These are phyloP conservation scores for Drosophila rufa DNA, from an alignment of 1,140 invertebrate species.

Conservation along the genomic window DNA sequence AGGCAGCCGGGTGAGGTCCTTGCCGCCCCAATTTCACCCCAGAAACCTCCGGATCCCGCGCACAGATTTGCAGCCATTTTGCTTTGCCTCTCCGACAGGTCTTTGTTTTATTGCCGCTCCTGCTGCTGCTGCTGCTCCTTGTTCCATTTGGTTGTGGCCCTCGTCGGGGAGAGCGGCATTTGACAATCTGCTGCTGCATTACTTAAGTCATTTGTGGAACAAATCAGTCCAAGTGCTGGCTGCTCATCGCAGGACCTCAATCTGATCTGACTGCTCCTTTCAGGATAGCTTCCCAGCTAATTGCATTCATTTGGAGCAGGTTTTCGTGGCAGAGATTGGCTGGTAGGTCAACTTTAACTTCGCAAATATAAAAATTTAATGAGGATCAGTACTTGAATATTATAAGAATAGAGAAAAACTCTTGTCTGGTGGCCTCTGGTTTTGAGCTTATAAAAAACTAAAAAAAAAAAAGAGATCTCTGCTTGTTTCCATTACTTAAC, in stretches of 20 bases:
- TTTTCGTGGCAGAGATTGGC: not conserved
- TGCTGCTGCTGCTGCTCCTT: constrained; percentile 9
- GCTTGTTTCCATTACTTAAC: too few relatives aligned
- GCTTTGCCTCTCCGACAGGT: constrained; percentile 36
- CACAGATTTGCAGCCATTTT: constrained; percentile 55
- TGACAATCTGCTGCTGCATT: constrained; percentile 61
- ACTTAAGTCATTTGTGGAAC: constrained; percentile 62
- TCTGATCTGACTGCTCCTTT: constrained; percentile 26
- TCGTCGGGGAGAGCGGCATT: constrained; percentile 35
- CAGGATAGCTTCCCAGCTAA: constrained; percentile 22
- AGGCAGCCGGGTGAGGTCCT: constrained; percentile 8
- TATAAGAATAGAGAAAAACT: not conserved
- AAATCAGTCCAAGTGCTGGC: constrained; percentile 51
- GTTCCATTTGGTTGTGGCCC: constrained; percentile 26
- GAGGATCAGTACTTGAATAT: not conserved
- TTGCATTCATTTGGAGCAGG: constrained; percentile 36
- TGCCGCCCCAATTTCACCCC: not conserved
- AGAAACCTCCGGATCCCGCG: constrained; percentile 17
- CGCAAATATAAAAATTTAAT: too few relatives aligned
- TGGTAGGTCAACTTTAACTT: not conserved
- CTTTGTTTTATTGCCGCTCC: constrained; percentile 41
- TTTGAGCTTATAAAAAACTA: too few relatives aligned
- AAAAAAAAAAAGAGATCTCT: too few relatives aligned
- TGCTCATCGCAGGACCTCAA: constrained; percentile 18
- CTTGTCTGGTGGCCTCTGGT: too few relatives aligned